Percentiles rank a stretch among this genome's conserved stretches.
phyloP scores from a whole-genome alignment of 2,797 vertebrate genomes.

The Squalus acanthias region DNA sequence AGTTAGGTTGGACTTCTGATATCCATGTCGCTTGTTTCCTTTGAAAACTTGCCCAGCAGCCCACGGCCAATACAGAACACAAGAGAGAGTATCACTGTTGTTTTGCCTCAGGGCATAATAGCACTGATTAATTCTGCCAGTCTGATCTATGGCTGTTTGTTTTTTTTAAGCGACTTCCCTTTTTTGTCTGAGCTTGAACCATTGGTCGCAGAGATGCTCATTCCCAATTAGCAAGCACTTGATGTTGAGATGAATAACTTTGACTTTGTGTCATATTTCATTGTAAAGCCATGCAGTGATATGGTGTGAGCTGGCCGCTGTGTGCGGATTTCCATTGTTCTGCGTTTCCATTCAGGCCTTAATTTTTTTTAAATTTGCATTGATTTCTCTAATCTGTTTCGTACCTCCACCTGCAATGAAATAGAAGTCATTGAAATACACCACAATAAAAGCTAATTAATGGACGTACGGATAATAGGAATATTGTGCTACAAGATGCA shows the following conservation, averaged over 20 bases:
- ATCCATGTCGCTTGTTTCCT: background rate
- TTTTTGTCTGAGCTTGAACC: background rate
- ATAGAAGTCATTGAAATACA: background rate
- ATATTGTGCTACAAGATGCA: background rate
- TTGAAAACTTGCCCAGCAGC: background rate
- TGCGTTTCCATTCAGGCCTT: background rate
- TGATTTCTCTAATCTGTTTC: background rate
- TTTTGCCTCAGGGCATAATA: background rate
- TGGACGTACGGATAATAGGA: background rate
- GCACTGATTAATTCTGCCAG: background rate
- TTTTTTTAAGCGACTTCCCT: background rate
- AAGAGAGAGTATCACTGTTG: no score
- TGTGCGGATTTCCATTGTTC: background rate
- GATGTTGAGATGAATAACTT: background rate
- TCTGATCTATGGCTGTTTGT: background rate
- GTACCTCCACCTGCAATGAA: background rate
- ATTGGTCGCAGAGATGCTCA: background rate
- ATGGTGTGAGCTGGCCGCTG: background rate
- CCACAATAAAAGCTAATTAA: background rate
- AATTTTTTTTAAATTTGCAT: background rate
- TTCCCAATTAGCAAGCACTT: background rate
- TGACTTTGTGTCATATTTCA: no score
- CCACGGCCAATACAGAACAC: background rate
- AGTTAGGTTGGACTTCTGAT: background rate
- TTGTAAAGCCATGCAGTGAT: no score